Percentiles rank a stretch among this genome's conserved stretches.
These are phyloP conservation scores for Corythoichthys intestinalis DNA, from an alignment of 2,113 vertebrate species.

Conservation along the genomic window DNA sequence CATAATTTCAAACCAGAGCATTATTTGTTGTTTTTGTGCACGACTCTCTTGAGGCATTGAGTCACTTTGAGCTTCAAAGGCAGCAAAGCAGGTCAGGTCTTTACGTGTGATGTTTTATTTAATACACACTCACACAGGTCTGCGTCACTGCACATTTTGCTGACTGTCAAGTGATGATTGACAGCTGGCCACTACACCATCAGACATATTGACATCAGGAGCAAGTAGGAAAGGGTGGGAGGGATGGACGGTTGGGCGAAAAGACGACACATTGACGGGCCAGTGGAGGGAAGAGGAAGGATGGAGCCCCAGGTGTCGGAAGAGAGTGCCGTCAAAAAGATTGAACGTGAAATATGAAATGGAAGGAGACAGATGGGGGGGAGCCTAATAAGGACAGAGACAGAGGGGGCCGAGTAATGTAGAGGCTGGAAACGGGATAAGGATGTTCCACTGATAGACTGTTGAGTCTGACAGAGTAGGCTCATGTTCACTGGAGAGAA, in stretches of 20 bases:
- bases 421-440: slow-evolving; percentile 26
- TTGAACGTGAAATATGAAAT: slow-evolving; percentile 70
- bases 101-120: slow-evolving; percentile 10
- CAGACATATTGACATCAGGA: slow-evolving; percentile 47
- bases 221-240: slow-evolving; percentile 9
- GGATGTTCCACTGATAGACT: slow-evolving; percentile 65
- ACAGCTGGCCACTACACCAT: slow-evolving; percentile 34
- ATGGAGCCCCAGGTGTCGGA: slow-evolving; percentile 3
- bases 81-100: neutral
- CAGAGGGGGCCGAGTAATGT: slow-evolving; percentile 16
- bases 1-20: neutral
- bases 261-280: slow-evolving; percentile 4
- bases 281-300: slow-evolving; percentile 6
- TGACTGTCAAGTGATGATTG: slow-evolving; percentile 41
- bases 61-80: neutral
- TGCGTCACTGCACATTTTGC: slow-evolving; percentile 31
- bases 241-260: slow-evolving; percentile 1
- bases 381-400: slow-evolving; percentile 47
- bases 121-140: slow-evolving; percentile 1
- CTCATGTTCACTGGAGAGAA: slow-evolving; percentile 63
- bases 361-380: slow-evolving; percentile 61
- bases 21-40: neutral
- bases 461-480: slow-evolving; percentile 59
- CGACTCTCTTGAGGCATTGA: neutral
- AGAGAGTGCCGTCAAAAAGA: slow-evolving; percentile 38